Evolutionary conservation across 2,797 vertebrate species (phyloP).

Genomic region (Sylvilagus floridanus): DNA sequence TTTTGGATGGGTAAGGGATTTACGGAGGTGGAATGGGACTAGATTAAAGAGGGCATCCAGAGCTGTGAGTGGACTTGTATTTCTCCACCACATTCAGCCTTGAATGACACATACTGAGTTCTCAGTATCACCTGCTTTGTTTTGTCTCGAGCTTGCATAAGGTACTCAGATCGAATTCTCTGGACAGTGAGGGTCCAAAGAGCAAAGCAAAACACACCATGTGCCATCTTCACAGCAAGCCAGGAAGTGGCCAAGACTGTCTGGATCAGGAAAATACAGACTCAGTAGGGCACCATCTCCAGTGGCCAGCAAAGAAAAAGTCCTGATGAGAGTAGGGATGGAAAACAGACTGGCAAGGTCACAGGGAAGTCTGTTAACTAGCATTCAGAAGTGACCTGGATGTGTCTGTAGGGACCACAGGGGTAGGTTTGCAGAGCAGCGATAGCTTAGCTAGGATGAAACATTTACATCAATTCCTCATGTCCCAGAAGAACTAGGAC

Average conservation of each 20-base stretch:
- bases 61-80: not conserved
- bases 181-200: not conserved
- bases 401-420: not conserved
- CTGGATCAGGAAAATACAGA: not conserved
- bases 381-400: not conserved
- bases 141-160: not conserved
- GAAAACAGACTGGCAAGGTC: not conserved
- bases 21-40: not conserved
- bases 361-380: not conserved
- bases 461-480: not conserved
- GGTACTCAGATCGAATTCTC: not conserved
- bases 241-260: not conserved
- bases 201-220: not conserved
- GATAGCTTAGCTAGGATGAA: not conserved
- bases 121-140: not conserved
- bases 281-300: not conserved
- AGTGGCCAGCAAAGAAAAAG: constrained; percentile 9
- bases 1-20: not conserved
- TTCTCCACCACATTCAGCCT: not conserved
- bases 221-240: not conserved
- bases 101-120: not conserved
- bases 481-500: not conserved
- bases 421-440: not conserved
- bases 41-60: not conserved
- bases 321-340: not conserved